Conservation (phyloP, 2,888 invertebrate genomes). For the Drosophila mulleri region DNA sequence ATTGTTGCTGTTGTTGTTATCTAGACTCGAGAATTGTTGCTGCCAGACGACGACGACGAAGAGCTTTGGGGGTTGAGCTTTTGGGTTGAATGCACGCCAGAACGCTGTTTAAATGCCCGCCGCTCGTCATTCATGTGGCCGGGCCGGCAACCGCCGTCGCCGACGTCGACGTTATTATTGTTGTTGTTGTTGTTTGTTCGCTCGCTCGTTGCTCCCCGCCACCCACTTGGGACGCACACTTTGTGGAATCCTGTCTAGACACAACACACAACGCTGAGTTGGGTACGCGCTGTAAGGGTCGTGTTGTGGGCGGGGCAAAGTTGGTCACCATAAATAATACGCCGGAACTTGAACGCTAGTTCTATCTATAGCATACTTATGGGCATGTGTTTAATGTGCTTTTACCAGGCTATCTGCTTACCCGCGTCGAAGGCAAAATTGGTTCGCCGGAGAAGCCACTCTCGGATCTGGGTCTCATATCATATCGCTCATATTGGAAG, state of each 20-base stretch:
- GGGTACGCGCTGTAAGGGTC: constrained; percentile 24
- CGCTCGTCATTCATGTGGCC: constrained; percentile 64
- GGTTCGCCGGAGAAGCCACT: constrained; percentile 99
- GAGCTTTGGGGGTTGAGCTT: constrained; percentile 68
- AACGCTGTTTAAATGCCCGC: constrained; percentile 71
- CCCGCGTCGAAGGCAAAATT: constrained; percentile 97
- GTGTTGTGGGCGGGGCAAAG: constrained; percentile 64
- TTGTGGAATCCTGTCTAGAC: constrained; percentile 80
- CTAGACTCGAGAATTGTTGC: constrained; percentile 79
- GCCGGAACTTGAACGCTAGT: constrained; percentile 70
- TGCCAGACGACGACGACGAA: constrained; percentile 71
- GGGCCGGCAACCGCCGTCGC: constrained; percentile 23
- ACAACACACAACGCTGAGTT: constrained; percentile 60
- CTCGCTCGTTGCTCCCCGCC: constrained; percentile 13
- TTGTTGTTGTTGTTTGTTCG: constrained; percentile 1
- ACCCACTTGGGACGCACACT: constrained; percentile 59
- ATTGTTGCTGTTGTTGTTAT: constrained; percentile 76
- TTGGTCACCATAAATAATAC: constrained; percentile 81
- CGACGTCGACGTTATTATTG: neutral
- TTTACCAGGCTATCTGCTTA: constrained; percentile 95
- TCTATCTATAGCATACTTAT: constrained; percentile 76
- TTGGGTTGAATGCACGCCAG: constrained; percentile 83
- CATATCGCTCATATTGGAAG: constrained; percentile 99
- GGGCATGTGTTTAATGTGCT: constrained; percentile 52
- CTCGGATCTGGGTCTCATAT: constrained; percentile 98